A percentile compares a stretch with the other conserved stretches of the same genome.
These are phyloP conservation scores for Lamprologus speciosus DNA, from an alignment of 2,113 vertebrate genomes.

Conservation along the genomic window DNA sequence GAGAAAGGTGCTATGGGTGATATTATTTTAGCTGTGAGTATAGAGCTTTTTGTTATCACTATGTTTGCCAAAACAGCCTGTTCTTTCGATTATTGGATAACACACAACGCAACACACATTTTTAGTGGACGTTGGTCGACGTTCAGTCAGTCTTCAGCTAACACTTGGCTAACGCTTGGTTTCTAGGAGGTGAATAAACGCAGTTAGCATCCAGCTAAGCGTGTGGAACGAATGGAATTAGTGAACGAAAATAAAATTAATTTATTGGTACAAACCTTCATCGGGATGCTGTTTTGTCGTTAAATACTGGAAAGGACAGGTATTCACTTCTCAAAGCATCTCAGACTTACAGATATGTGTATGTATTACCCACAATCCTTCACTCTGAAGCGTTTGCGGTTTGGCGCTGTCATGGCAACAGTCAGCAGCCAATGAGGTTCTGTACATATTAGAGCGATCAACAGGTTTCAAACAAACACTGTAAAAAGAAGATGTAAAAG, in stretches of 20 bases:
- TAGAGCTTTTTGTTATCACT: not conserved
- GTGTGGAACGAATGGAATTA: not conserved
- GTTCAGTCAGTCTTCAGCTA: not conserved
- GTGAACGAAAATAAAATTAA: not conserved
- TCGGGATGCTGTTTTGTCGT: not conserved
- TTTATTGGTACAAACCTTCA: constrained; percentile 41
- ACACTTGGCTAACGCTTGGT: not conserved
- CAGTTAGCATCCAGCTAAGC: not conserved
- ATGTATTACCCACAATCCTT: constrained; percentile 50
- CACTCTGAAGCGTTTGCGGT: constrained; percentile 51
- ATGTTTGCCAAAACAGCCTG: not conserved
- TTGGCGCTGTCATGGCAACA: constrained; percentile 61
- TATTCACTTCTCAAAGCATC: not conserved
- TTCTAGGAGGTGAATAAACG: not conserved
- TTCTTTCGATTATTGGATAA: not conserved
- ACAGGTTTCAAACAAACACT: not conserved
- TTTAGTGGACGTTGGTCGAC: not conserved
- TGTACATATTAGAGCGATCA: not conserved
- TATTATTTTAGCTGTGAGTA: not conserved
- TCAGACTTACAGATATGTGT: not conserved
- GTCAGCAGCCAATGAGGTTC: constrained; percentile 31
- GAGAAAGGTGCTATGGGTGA: not conserved
- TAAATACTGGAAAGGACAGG: not conserved
- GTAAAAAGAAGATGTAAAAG: not conserved
- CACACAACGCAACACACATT: not conserved